Evolutionary conservation across 2,888 invertebrate genomes (phyloP), one percentile per base, ranked within the genome.

Genomic region (Pecten maximus): DNA sequence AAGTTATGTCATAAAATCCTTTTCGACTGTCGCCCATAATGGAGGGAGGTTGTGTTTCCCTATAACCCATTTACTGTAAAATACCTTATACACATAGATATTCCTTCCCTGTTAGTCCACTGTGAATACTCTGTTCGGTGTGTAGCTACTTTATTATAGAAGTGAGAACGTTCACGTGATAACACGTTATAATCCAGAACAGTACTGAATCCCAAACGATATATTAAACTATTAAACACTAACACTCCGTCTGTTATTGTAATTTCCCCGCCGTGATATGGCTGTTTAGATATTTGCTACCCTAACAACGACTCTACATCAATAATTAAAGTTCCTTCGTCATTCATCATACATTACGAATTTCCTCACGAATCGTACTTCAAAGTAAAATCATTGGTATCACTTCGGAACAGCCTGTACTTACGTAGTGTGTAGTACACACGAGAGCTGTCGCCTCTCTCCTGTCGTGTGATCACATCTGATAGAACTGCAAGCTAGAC

Each of bases 1-100:
- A 54, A 23, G 23, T 8, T 23, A 23, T 3, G 8, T 54, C 54
- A 54, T 54, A n/a, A 23, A 23, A 54, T n/a, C 54, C 54, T 19
- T 54, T 54, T n/a, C 54, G 54, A 54, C 54, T 54, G 54, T 54
- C 54, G 54, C 54, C 54, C 54, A 54, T 54, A 54, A 6, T 54
- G 19, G 54, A 54, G n/a, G 12, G n/a, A 1, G 54, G 16, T 48
- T 54, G 23, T 54, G 23, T n/a, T 54, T 54, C 54, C 8, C 23
- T 54, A 54, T 54, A 54, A 0, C 54, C 54, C 54, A 54, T 54
- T 54, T 54, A 54, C n/a, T 54, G 54, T 54, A 54, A 3, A 54
- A 54, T 44, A 54, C 54, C 19, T 50, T 50, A n/a, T 54, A 54
- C 54, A 54, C 19, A 54, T 8, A 54, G 54, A 54, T 54, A 54